Conservation (phyloP, 2,888 invertebrate species). For the Pegoplata infirma region DNA sequence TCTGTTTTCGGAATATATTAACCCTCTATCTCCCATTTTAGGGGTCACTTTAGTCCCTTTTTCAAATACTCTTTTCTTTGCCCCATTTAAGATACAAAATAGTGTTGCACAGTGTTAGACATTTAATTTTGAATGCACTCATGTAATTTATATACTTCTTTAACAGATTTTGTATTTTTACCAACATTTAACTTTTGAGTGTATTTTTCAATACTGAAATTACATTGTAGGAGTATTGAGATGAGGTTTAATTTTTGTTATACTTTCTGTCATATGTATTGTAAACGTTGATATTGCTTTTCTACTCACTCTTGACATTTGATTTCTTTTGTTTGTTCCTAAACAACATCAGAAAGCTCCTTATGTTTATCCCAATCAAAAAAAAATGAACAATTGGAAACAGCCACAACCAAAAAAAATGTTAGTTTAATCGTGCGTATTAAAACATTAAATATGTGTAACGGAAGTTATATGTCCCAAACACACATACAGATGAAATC, state of each 20-base stretch:
- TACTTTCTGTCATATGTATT: not conserved
- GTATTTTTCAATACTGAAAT: no score
- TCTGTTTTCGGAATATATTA: no score
- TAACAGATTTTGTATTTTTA: no score
- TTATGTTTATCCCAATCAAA: not conserved
- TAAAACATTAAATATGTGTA: slow-evolving; percentile 38
- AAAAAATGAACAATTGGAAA: slow-evolving; percentile 20
- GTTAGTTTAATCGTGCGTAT: slow-evolving; percentile 56
- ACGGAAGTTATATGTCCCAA: slow-evolving; percentile 6
- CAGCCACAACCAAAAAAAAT: slow-evolving; percentile 22
- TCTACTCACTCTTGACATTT: not conserved
- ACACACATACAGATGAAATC: not conserved
- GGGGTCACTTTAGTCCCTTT: no score
- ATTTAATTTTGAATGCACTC: no score
- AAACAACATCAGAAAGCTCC: not conserved
- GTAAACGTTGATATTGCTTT: slow-evolving; percentile 5
- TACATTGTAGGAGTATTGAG: not conserved
- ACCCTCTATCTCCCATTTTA: no score
- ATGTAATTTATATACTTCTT: no score
- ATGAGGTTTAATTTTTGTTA: not conserved
- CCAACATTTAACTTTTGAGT: no score
- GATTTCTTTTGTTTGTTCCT: slow-evolving; percentile 7
- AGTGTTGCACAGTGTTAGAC: no score
- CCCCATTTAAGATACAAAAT: no score
- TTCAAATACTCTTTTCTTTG: no score